Evolutionary conservation across 2,797 vertebrate species (phyloP).

Genomic region (Apogon hyalosoma): DNA sequence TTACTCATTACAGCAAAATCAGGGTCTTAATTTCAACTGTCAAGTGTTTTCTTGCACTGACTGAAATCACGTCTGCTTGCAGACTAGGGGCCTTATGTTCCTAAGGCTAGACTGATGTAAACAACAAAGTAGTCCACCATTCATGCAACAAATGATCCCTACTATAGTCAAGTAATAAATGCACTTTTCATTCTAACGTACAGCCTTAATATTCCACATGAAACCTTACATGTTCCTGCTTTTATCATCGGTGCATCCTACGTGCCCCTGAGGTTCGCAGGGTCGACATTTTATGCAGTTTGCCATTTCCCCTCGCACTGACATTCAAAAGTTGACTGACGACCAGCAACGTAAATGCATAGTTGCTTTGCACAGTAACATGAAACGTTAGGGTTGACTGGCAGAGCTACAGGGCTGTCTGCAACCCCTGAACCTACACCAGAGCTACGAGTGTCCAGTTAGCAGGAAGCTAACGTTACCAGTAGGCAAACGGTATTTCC

Average conservation of each 20-base stretch:
- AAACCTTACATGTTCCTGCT: neutral
- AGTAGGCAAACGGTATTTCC: slow-evolving; percentile 50
- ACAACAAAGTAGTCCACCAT: slow-evolving; percentile 1
- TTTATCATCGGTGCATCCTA: slow-evolving; percentile 8
- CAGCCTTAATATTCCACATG: slow-evolving; percentile 1
- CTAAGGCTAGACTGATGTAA: neutral
- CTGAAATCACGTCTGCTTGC: slow-evolving; percentile 6
- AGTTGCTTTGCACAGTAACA: neutral
- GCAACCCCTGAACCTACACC: slow-evolving; percentile 58
- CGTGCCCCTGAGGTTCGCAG: slow-evolving; percentile 2
- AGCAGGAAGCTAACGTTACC: slow-evolving; percentile 72
- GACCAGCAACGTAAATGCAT: neutral
- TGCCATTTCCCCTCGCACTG: neutral
- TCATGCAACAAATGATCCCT: neutral
- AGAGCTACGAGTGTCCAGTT: slow-evolving; percentile 56
- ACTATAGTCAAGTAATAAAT: neutral
- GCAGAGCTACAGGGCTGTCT: slow-evolving; percentile 48
- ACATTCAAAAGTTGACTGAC: neutral
- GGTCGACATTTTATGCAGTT: slow-evolving; percentile 5
- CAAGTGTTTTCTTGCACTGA: neutral
- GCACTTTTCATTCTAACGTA: neutral
- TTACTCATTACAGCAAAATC: neutral
- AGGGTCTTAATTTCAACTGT: too few relatives aligned
- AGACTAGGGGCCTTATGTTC: neutral
- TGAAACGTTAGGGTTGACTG: slow-evolving; percentile 30